phyloP scores from a whole-genome alignment of 1,140 invertebrate genomes.

The Brachionus angularis region DNA sequence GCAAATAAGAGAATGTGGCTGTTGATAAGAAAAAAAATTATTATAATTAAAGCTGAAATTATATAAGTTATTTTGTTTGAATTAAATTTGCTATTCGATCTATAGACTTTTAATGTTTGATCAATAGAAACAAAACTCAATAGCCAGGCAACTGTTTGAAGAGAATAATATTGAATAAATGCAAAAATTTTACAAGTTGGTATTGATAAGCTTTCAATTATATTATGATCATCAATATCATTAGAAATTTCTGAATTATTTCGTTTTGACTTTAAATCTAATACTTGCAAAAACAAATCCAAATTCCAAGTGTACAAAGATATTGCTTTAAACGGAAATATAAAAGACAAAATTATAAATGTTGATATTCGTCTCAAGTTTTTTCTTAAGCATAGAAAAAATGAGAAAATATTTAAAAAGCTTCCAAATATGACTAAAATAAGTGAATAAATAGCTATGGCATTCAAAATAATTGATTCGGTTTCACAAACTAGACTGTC shows the following conservation, averaged over 20 bases:
- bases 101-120: conserved; percentile 5
- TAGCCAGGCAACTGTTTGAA: conserved; percentile 23
- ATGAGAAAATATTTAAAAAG: conserved; percentile 10
- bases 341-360: conserved; percentile 18
- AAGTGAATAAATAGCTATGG: too few species aligned
- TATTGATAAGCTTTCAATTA: conserved; percentile 14
- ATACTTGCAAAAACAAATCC: conserved; percentile 22
- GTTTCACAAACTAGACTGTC: too few species aligned
- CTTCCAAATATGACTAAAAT: conserved; percentile 22
- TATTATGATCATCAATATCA: conserved; percentile 25
- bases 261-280: not conserved
- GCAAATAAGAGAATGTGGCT: conserved; percentile 14
- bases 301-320: conserved; percentile 16
- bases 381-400: conserved; percentile 5
- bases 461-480: too few species aligned
- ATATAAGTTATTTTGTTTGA: not conserved
- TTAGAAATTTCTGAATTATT: too few species aligned
- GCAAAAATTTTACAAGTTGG: conserved; percentile 23
- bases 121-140: not conserved
- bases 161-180: conserved; percentile 13
- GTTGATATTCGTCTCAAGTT: not conserved
- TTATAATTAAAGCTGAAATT: not conserved
- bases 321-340: conserved; percentile 19
- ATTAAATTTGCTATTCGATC: not conserved
- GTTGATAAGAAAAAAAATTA: not conserved